Evolutionary conservation across 1,140 invertebrate genomes (phyloP), one percentile per base, ranked within the genome.

Genomic region (Cotesia glomerata): DNA sequence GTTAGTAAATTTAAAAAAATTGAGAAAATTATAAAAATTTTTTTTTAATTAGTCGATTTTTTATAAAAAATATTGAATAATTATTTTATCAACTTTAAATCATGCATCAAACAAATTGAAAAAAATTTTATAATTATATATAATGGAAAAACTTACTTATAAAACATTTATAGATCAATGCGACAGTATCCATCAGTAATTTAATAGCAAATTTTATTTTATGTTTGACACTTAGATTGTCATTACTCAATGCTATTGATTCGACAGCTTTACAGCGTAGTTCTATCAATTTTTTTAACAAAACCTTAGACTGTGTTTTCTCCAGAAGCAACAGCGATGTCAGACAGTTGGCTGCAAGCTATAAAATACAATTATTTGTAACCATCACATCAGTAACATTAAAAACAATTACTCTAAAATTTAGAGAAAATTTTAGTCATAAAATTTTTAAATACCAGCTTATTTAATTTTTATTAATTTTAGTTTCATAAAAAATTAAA

Each of bases 341-440:
- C 14, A 93, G 85, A 73, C 91, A 92, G 63, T 91, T 91, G 18
- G 90, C 89, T 5, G 90, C 89, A n/a, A 89, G 86, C 90, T 91
- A 75, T 34, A 88, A 75, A 76, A 74, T 73, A 67, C 56, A 64
- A 14, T 71, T 63, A 68, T 61, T 16, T 45, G 61, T 56, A 73
- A 1, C 5, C 0, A 49, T 18, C 4, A n/a, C 0, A 49, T 18
- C 4, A n/a, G 45, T 36, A 56, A 16, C 52, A 49, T n/a, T 63
- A 75, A 64, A 62, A 66, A 59, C 66, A 61, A 75, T 34, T 52
- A 5, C 16, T 18, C 32, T 7, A 72, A 13, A 64, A 62, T 26
- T 54, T 69, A 26, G 45, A n/a, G n/a, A n/a, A n/a, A n/a, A n/a
- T n/a, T n/a, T n/a, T n/a, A n/a, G n/a, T n/a, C n/a, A n/a, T n/a